These are phyloP conservation scores for Myotis yumanensis DNA, from an alignment of 2,113 vertebrate genomes.

Conservation along the genomic window DNA sequence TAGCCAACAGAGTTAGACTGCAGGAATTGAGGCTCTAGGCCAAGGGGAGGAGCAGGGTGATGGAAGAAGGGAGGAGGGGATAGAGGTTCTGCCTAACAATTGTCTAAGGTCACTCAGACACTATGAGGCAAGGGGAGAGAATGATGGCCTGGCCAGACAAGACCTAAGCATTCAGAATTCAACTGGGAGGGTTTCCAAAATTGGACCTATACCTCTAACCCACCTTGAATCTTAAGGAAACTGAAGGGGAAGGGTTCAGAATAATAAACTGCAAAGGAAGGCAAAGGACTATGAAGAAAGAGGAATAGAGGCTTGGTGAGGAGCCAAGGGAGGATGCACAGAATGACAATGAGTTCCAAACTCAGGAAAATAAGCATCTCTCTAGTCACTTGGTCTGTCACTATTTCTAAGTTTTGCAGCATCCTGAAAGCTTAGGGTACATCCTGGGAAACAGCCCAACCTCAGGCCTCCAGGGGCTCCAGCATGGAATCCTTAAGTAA, in stretches of 20 bases:
- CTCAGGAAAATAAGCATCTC: constrained; percentile 38
- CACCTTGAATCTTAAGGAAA: neutral
- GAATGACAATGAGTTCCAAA: constrained; percentile 59
- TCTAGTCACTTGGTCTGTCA: constrained; percentile 63
- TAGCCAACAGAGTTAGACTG: constrained; percentile 56
- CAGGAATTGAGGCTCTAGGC: constrained; percentile 55
- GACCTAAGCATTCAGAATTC: neutral
- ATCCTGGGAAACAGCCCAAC: constrained; percentile 34
- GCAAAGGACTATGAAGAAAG: neutral
- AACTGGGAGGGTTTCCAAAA: neutral
- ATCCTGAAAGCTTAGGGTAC: constrained; percentile 47
- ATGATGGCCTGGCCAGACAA: neutral
- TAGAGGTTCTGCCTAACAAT: constrained; percentile 28
- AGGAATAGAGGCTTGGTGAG: neutral
- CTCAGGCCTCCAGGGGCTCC: neutral
- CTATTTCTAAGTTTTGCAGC: constrained; percentile 64
- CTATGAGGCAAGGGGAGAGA: neutral
- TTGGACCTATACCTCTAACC: neutral
- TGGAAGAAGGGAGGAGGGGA: constrained; percentile 13
- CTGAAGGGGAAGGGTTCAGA: neutral
- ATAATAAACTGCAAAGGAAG: neutral
- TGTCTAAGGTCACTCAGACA: constrained; percentile 16
- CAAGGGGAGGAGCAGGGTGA: constrained; percentile 34
- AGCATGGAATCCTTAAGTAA: neutral
- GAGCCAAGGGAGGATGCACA: constrained; percentile 5